A percentile compares a stretch with the other conserved stretches of the same genome.
Evolutionary conservation across 2,888 invertebrate species (phyloP).

Genomic region (Sphaeridia pumilis): DNA sequence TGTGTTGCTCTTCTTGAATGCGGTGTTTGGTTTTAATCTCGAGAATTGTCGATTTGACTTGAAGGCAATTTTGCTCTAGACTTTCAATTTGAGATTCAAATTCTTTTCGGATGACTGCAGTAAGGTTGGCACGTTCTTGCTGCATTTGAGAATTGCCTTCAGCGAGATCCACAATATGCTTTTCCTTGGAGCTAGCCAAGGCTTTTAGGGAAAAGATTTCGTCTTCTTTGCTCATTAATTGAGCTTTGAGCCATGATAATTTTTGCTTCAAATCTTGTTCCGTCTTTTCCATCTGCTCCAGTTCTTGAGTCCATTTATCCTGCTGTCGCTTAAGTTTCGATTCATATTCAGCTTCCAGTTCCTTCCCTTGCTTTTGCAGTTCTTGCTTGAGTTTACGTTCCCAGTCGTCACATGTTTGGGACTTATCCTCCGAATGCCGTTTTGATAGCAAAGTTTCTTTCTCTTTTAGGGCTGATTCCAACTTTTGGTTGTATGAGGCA

Average conservation of each 20-base stretch:
- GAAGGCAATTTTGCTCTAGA: constrained; percentile 39
- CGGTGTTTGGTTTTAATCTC: constrained; percentile 33
- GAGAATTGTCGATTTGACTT: constrained; percentile 23
- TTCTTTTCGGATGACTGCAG: constrained; percentile 50
- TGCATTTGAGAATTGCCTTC: constrained; percentile 52
- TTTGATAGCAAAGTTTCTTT: constrained; percentile 57
- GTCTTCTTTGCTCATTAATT: constrained; percentile 55
- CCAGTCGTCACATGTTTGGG: constrained; percentile 63
- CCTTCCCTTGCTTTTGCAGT: constrained; percentile 43
- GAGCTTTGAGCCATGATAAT: constrained; percentile 54
- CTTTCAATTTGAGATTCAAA: constrained; percentile 52
- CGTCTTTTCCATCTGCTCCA: constrained; percentile 53
- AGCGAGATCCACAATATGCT: constrained; percentile 45
- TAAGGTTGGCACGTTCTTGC: constrained; percentile 48
- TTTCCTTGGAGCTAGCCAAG: constrained; percentile 53
- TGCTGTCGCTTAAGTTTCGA: constrained; percentile 50
- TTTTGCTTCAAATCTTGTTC: constrained; percentile 55
- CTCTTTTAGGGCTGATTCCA: constrained; percentile 50
- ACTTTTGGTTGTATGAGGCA: constrained; percentile 51
- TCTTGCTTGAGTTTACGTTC: constrained; percentile 58
- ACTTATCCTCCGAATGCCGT: constrained; percentile 59
- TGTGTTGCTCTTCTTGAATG: constrained; percentile 30
- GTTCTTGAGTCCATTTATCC: constrained; percentile 62
- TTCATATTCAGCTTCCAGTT: constrained; percentile 52
- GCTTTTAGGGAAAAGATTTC: constrained; percentile 48